Conservation (phyloP, 2,113 vertebrate genomes). For the Oncorhynchus gorbuscha region DNA sequence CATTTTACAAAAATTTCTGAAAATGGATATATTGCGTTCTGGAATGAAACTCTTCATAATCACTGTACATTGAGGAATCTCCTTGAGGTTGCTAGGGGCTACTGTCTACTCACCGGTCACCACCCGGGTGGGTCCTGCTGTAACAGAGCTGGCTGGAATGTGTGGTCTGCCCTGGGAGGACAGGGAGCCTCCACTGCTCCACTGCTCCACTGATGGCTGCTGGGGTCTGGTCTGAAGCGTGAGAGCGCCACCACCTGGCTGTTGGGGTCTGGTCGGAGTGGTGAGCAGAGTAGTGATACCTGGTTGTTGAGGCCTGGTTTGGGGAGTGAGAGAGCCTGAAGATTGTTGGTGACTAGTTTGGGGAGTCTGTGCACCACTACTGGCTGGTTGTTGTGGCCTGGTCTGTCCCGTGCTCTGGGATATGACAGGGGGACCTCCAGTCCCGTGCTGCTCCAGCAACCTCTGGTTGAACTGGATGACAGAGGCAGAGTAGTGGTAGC, state of each 20-base stretch:
- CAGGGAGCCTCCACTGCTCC: neutral
- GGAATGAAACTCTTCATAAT: too few relatives aligned
- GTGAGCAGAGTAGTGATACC: too few relatives aligned
- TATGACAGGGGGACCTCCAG: constrained; percentile 56
- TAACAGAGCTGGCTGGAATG: neutral
- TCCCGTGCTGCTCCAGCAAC: constrained; percentile 55
- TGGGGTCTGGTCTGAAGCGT: neutral
- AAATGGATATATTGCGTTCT: too few relatives aligned
- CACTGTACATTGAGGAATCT: neutral
- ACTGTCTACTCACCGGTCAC: constrained; percentile 54
- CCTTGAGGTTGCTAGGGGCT: neutral
- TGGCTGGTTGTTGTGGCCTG: neutral
- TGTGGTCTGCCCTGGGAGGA: constrained; percentile 6
- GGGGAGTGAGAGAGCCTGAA: neutral
- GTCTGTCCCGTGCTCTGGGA: constrained; percentile 1
- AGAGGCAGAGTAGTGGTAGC: constrained; percentile 90
- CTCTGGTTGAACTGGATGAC: constrained; percentile 80
- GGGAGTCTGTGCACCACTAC: neutral
- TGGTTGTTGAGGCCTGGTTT: neutral
- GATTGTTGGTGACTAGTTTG: neutral
- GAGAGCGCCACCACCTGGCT: neutral
- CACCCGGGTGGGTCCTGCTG: constrained; percentile 40
- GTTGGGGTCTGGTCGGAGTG: neutral
- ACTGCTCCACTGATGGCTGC: neutral
- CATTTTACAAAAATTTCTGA: too few relatives aligned